These are phyloP conservation scores for Casuarius casuarius DNA, from an alignment of 2,113 vertebrate genomes.

Conservation along the genomic window DNA sequence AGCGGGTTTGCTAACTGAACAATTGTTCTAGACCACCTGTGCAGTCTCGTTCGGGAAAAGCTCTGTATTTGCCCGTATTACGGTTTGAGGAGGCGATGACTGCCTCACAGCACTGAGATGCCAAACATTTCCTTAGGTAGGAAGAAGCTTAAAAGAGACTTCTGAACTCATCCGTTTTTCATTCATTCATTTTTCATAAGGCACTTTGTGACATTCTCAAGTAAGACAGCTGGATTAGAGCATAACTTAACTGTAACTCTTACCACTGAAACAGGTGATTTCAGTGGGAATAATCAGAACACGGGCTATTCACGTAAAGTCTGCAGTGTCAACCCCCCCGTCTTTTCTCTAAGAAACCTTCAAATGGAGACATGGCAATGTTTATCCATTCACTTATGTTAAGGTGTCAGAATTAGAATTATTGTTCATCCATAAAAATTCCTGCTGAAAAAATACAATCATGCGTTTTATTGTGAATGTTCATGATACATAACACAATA, in stretches of 20 bases:
- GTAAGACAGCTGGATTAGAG: neutral
- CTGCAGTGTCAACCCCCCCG: neutral
- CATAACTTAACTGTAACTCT: neutral
- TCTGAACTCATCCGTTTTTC: neutral
- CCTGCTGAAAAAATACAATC: neutral
- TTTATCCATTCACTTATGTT: neutral
- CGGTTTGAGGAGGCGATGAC: neutral
- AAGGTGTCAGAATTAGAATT: neutral
- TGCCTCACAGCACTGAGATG: neutral
- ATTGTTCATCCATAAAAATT: neutral
- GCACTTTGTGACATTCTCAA: neutral
- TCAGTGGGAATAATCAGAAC: neutral
- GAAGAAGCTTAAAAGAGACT: neutral
- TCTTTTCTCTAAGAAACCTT: neutral
- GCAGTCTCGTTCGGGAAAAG: neutral
- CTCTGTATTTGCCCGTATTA: neutral
- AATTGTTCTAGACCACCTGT: neutral
- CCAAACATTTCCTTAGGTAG: neutral
- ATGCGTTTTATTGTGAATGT: neutral
- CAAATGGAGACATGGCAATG: neutral
- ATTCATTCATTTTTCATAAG: constrained; percentile 17
- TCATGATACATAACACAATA: neutral
- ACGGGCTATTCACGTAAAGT: neutral
- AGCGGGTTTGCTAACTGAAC: neutral
- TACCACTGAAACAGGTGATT: neutral